These are phyloP conservation scores for Mesocricetus auratus DNA, from an alignment of 2,113 vertebrate genomes.

Conservation along the genomic window DNA sequence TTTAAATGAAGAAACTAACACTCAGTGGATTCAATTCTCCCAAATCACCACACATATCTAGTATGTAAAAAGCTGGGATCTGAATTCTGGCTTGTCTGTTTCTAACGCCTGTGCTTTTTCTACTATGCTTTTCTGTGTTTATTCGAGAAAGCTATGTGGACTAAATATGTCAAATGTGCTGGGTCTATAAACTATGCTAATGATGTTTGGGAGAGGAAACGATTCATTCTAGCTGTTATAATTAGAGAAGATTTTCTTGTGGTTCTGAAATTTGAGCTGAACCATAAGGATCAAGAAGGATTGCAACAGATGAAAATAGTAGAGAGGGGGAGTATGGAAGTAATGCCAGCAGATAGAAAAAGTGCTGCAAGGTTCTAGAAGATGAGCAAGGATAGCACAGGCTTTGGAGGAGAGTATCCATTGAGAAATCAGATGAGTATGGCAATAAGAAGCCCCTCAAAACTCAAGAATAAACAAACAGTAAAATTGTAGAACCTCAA, in stretches of 20 bases:
- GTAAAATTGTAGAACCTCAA: not conserved
- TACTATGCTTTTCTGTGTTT: conserved; percentile 41
- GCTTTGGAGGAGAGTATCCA: not conserved
- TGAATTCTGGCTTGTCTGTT: conserved; percentile 32
- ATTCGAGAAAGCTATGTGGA: conserved; percentile 47
- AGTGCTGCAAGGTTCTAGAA: not conserved
- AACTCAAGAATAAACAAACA: conserved; percentile 3
- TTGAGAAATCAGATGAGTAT: not conserved
- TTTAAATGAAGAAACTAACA: conserved; percentile 52
- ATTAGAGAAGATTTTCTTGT: conserved; percentile 59
- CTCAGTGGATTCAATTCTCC: conserved; percentile 2
- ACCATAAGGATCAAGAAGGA: conserved; percentile 53
- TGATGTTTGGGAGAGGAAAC: conserved; percentile 16
- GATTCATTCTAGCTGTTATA: conserved; percentile 57
- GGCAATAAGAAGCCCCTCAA: not conserved
- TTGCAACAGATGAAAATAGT: conserved; percentile 26
- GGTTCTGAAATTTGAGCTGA: conserved; percentile 62
- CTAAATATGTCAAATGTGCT: conserved; percentile 60
- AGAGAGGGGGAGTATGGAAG: not conserved
- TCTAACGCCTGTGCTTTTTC: conserved; percentile 35
- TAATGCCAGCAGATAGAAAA: not conserved
- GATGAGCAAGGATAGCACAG: not conserved
- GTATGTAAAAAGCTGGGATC: not conserved
- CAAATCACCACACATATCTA: conserved; percentile 22
- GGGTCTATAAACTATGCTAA: conserved; percentile 48